Base-by-base conservation (phyloP, 2,113 vertebrate species). In the Hydropotes inermis region DNA sequence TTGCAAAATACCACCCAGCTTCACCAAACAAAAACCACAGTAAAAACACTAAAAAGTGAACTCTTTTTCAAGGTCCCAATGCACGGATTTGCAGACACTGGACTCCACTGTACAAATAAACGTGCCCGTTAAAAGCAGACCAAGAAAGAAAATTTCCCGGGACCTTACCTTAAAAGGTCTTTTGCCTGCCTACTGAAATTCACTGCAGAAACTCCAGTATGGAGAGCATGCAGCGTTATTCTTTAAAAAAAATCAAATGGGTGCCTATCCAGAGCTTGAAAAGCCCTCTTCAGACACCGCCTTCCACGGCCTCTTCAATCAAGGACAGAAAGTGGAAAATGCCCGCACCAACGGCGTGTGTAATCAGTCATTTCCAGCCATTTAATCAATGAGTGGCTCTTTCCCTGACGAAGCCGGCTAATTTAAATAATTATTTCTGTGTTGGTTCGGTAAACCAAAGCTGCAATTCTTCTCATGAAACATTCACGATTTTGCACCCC, bases 181-280 rank as follows among this genome's bases (percentile, higher is more conserved):
- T n/a, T 52, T 30, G 28, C 10, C 16, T 52, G 30, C 47, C 27
- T n/a, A 10, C 27, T 76, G 28, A n/a, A n/a, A 61, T 6, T 17
- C 7, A 33, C 60, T 39, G 16, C 39, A 76, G 60, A 58, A 21
- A 54, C 16, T 2, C 14, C 4, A 4, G 7, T 11, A 1, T 5
- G 1, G n/a, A 11, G 27, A 4, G 16, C 3, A 1, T 2, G 11
- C 23, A 50, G 10, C 13, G 6, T 33, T 3, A 33, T 14, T 2
- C 9, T 36, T 7, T 15, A 0, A 12, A 81, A 93, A 88, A 89
- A 91, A 61, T 57, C 11, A 81, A 21, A 36, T 36, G 3, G 27
- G 45, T 91, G 52, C 76, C 25, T 54, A 54, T 93, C 12, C 45
- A 90, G 91, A 8, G 17, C 25, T 2, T 50, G 15, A 89, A 87